Percentiles rank a stretch among this genome's conserved stretches.
Conservation (phyloP, 2,797 vertebrate genomes). For the Apogon hyalosoma region DNA sequence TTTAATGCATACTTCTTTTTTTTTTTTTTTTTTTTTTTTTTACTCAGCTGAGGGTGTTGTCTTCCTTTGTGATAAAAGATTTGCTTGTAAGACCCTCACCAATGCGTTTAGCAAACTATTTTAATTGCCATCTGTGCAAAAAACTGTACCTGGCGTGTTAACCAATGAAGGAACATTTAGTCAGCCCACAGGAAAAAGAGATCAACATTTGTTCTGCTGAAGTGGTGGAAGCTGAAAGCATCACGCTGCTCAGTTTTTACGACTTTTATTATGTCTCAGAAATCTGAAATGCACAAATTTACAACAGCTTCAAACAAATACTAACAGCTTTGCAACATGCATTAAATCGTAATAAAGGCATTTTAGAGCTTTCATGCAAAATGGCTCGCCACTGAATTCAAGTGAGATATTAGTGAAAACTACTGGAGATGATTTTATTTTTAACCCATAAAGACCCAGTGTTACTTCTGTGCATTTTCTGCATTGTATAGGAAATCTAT, state of each 20-base stretch:
- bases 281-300: conserved; percentile 8
- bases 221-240: conserved; percentile 18
- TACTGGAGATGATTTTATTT: not conserved
- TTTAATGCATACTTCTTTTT: conserved; percentile 5
- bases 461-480: too few species aligned
- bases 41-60: conserved; percentile 48
- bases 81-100: conserved; percentile 57
- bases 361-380: not conserved
- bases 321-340: not conserved
- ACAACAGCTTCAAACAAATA: not conserved
- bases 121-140: conserved; percentile 74
- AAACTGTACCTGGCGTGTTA: conserved; percentile 47
- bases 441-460: too few species aligned
- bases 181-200: conserved; percentile 31
- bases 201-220: conserved; percentile 31
- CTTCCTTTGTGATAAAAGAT: conserved; percentile 64
- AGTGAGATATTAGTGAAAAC: not conserved
- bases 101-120: conserved; percentile 50
- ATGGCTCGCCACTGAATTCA: too few species aligned
- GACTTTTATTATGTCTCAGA: conserved; percentile 3
- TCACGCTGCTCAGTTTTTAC: conserved; percentile 4
- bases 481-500: too few species aligned
- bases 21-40: conserved; percentile 36
- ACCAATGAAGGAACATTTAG: conserved; percentile 42
- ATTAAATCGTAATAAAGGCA: not conserved